Percentiles rank a stretch among this genome's conserved stretches.
These are phyloP conservation scores for Diprion similis DNA, from an alignment of 1,140 invertebrate genomes.

Conservation along the genomic window DNA sequence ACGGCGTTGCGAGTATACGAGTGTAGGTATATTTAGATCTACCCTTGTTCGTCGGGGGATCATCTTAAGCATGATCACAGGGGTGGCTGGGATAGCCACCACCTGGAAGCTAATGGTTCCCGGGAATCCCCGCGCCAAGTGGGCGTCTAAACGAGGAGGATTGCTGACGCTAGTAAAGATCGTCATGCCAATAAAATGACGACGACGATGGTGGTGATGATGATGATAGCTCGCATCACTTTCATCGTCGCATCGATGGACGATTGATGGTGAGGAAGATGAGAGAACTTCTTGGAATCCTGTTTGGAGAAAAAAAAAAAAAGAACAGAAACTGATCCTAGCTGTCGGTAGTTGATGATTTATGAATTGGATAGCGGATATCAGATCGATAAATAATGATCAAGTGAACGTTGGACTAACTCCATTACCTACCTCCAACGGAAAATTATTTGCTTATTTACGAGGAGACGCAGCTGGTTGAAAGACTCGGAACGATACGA, in stretches of 20 bases:
- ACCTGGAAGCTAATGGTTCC: neutral
- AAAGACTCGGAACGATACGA: neutral
- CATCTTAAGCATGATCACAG: conserved; percentile 3
- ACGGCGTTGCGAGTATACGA: neutral
- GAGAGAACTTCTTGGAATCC: neutral
- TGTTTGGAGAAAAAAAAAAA: no score
- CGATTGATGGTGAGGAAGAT: neutral
- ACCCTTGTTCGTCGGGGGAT: conserved; percentile 3
- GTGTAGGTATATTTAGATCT: neutral
- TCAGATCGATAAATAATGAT: no score
- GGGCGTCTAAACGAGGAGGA: neutral
- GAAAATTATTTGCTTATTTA: conserved; percentile 11
- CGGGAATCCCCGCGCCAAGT: neutral
- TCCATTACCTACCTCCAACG: neutral
- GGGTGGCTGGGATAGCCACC: conserved; percentile 6
- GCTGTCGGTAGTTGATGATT: no score
- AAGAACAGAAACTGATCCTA: no score
- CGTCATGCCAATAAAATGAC: neutral
- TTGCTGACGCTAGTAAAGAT: neutral
- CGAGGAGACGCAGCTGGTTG: neutral
- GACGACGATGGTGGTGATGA: neutral
- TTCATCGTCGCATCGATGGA: no score
- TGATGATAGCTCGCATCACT: neutral
- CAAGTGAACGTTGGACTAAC: neutral
- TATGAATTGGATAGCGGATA: no score